Percentiles rank a stretch among this genome's conserved stretches.
phyloP scores from a whole-genome alignment of 2,888 invertebrate genomes.

The Neoascia interrupta region DNA sequence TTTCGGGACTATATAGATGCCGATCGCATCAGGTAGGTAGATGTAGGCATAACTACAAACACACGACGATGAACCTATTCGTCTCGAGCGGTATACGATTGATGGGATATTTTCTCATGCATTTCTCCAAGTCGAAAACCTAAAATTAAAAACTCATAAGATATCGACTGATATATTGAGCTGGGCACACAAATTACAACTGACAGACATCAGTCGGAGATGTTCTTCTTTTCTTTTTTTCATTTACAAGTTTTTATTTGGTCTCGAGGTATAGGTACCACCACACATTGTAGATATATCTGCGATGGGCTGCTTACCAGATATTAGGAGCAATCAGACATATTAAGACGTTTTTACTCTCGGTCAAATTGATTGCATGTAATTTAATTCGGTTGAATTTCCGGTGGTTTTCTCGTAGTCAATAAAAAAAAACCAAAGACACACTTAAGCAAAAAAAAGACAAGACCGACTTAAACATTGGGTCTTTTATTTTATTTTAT shows the following conservation, averaged over 20 bases:
- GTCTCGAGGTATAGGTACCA: neutral
- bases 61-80: conserved; percentile 33
- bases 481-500: conserved; percentile 36
- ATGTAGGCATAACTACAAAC: too few species aligned
- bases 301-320: conserved; percentile 59
- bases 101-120: conserved; percentile 73
- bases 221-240: neutral
- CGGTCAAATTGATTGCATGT: conserved; percentile 67
- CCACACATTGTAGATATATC: neutral
- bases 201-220: conserved; percentile 73
- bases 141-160: conserved; percentile 80
- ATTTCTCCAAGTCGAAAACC: conserved; percentile 73
- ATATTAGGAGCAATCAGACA: conserved; percentile 67
- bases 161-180: conserved; percentile 80
- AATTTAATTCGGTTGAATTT: conserved; percentile 64
- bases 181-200: conserved; percentile 74
- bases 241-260: neutral
- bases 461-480: conserved; percentile 11
- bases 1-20: conserved; percentile 54
- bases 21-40: conserved; percentile 43
- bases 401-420: conserved; percentile 51
- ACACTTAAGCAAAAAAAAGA: neutral
- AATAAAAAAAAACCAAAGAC: conserved; percentile 12
- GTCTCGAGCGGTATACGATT: conserved; percentile 75
- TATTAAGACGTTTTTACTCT: conserved; percentile 69